These are phyloP conservation scores for Paedocypris sp. DNA, from an alignment of 2,113 vertebrate genomes.

Conservation along the genomic window DNA sequence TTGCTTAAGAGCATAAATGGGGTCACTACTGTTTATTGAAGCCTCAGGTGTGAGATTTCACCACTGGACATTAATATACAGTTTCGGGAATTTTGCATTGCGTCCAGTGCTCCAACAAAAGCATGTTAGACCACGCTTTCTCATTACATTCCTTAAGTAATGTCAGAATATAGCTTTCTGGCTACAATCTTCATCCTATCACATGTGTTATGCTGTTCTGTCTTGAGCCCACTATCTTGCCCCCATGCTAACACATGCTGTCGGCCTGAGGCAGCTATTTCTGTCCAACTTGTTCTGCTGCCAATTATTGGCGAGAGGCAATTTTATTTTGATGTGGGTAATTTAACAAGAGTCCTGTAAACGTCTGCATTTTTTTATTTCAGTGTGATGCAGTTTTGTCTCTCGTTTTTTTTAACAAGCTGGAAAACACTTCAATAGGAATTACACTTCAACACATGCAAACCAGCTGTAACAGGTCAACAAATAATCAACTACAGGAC, in stretches of 20 bases:
- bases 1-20: not conserved
- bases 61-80: not conserved
- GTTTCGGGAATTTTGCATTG: no score
- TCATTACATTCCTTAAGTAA: no score
- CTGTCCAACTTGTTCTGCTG: constrained; percentile 29
- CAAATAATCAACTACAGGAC: constrained; percentile 16
- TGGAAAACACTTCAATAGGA: constrained; percentile 40
- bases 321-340: constrained; percentile 46
- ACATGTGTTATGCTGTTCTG: not conserved
- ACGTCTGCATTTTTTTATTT: constrained; percentile 40
- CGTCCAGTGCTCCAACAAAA: constrained; percentile 12
- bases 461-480: constrained; percentile 30
- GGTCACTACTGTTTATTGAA: constrained; percentile 12
- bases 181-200: not conserved
- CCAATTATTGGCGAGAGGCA: constrained; percentile 37
- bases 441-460: constrained; percentile 28
- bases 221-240: not conserved
- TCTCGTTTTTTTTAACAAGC: constrained; percentile 42
- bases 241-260: constrained; percentile 1
- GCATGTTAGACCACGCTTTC: no score
- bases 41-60: constrained; percentile 3
- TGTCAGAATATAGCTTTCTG: no score
- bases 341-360: constrained; percentile 42
- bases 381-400: constrained; percentile 31
- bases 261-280: constrained; percentile 28